These are phyloP conservation scores for Sylvilagus bachmani DNA, from an alignment of 2,113 vertebrate genomes.

Conservation along the genomic window DNA sequence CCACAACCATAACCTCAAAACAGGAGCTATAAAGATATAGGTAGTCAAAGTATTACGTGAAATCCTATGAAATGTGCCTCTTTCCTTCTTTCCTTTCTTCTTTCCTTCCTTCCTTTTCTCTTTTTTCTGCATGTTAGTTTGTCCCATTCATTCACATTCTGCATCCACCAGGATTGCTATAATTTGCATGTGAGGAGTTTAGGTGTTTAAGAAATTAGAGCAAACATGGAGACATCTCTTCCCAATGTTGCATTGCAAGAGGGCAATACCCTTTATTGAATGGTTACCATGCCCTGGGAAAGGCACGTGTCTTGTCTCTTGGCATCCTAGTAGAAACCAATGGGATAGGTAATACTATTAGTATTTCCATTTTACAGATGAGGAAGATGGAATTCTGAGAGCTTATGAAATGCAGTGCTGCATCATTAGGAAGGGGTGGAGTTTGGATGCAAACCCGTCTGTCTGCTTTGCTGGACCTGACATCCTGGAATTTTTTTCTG, in stretches of 20 bases:
- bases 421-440: neutral
- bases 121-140: neutral
- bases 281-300: neutral
- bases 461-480: neutral
- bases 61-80: neutral
- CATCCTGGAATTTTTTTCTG: neutral
- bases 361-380: neutral
- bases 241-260: neutral
- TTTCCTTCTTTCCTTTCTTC: neutral
- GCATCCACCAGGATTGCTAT: neutral
- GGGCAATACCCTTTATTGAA: neutral
- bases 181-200: neutral
- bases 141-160: neutral
- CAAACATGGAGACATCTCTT: neutral
- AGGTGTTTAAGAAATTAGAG: neutral
- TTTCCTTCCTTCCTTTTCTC: neutral
- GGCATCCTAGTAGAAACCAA: neutral
- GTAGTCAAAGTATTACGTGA: neutral
- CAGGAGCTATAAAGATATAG: neutral
- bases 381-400: neutral
- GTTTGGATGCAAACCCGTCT: neutral
- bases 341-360: neutral
- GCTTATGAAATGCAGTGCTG: neutral
- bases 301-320: neutral
- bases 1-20: constrained; percentile 8